These are phyloP conservation scores for Phaethon lepturus DNA, from an alignment of 2,113 vertebrate species.

Conservation along the genomic window DNA sequence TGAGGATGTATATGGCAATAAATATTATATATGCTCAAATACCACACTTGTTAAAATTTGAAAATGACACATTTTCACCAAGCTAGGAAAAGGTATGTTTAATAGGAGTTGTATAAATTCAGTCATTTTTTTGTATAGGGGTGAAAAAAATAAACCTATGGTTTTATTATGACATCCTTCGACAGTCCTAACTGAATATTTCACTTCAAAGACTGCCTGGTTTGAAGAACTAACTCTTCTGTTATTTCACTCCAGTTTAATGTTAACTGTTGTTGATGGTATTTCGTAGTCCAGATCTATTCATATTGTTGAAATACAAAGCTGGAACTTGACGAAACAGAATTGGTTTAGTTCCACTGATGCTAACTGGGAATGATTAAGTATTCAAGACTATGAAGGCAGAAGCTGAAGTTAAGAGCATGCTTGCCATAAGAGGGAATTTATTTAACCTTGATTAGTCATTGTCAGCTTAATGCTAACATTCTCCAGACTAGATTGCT, in stretches of 20 bases:
- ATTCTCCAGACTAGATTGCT: slow-evolving; percentile 74
- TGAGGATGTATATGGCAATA: slow-evolving; percentile 71
- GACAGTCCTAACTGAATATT: slow-evolving; percentile 70
- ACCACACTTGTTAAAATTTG: slow-evolving; percentile 73
- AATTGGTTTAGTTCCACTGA: slow-evolving; percentile 57
- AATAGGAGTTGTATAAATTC: slow-evolving; percentile 77
- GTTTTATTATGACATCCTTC: slow-evolving; percentile 75
- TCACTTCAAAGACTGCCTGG: slow-evolving; percentile 71
- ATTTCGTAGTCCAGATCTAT: slow-evolving; percentile 66
- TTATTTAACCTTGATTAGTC: slow-evolving; percentile 70
- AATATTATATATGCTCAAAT: slow-evolving; percentile 66
- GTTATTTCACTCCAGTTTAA: slow-evolving; percentile 71
- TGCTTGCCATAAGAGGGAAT: slow-evolving; percentile 62
- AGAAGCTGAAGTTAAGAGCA: slow-evolving; percentile 66
- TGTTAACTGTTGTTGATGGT: slow-evolving; percentile 70
- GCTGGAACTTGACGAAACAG: slow-evolving; percentile 58
- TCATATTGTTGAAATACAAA: slow-evolving; percentile 59
- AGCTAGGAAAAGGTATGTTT: slow-evolving; percentile 69
- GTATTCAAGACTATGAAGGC: slow-evolving; percentile 45
- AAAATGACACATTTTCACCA: slow-evolving; percentile 71
- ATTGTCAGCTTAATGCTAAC: slow-evolving; percentile 70
- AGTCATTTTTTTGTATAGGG: slow-evolving; percentile 66
- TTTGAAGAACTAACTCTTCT: slow-evolving; percentile 71
- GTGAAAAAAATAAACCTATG: slow-evolving; percentile 58
- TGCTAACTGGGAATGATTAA: slow-evolving; percentile 53